Base-by-base conservation (phyloP, 2,797 vertebrate species). In the Acrossocheilus wenchowensis region DNA sequence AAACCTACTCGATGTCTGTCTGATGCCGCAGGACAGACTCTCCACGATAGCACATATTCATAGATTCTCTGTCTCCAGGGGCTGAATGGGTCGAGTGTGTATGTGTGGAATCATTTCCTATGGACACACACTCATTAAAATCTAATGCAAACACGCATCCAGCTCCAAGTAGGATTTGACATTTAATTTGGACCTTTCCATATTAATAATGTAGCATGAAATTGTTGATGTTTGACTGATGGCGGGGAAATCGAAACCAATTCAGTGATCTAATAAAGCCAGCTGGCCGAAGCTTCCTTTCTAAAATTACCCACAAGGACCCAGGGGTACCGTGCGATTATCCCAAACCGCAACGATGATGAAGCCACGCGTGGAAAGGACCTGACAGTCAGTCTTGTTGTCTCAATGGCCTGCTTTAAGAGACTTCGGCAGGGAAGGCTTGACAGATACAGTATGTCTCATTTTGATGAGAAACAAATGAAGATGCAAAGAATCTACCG, bases 131-230 rank as follows among this genome's bases (percentile, higher is more conserved):
- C 75, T 88, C 87, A 90, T 89, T 88, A 89, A 85, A 88, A 87
- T 78, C 57, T 45, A 81, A 68, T 78, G 68, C 68, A 85, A 84
- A 88, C 68, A 62, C 62, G 39, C 75, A 62, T 34, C 80, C 75
- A 50, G 84, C 84, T 75, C 81, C 79, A 77, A 88, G 88, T 78
- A 77, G 68, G 75, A 87, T 81, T 69, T 90, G 87, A 90, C 90
- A 89, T 90, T 90, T 90, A 88, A 90, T 90, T 89, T 88, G 83
- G 68, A 85, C 57, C 77, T 77, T 79, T 78, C 81, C 54, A 81
- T 80, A 87, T 87, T 87, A 87, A 89, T 86, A 86, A 78, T 60
- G 77, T 81, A 68, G 90, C 66, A 84, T 87, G 84, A 88, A 89
- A 85, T 79, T 82, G 82, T 82, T 85, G 88, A 90, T 85, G 90